A percentile compares a stretch with the other conserved stretches of the same genome.
Conservation (phyloP, 2,113 vertebrate species). For the Cettia cetti region DNA sequence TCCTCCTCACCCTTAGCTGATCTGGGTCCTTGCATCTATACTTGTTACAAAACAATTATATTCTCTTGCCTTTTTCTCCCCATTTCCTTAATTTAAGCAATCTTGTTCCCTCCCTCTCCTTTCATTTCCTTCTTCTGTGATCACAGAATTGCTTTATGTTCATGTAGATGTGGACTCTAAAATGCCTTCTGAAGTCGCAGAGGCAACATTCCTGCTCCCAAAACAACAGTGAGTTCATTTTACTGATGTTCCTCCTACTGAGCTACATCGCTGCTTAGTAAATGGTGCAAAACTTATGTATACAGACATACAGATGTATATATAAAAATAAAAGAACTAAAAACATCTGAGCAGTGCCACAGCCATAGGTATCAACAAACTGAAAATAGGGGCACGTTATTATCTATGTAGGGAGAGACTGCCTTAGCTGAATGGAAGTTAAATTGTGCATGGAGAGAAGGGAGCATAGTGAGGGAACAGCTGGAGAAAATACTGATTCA, state of each 20-base stretch:
- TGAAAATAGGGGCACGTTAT: neutral
- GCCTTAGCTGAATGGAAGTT: neutral
- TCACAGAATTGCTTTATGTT: neutral
- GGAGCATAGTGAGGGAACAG: neutral
- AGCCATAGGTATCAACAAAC: neutral
- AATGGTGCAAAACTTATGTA: neutral
- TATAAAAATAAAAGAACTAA: neutral
- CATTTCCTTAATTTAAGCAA: neutral
- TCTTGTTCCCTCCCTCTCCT: neutral
- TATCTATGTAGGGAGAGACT: neutral
- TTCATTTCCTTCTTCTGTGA: neutral
- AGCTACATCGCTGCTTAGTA: neutral
- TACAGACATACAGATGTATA: neutral
- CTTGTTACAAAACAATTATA: neutral
- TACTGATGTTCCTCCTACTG: neutral
- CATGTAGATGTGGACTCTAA: neutral
- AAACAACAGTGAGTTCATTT: neutral
- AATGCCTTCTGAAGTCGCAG: neutral
- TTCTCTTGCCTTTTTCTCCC: fast-evolving
- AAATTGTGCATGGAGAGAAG: neutral
- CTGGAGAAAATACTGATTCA: neutral
- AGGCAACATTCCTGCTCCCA: neutral
- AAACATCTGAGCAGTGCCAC: neutral
- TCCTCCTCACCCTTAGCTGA: neutral
- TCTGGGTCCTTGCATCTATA: neutral